Evolutionary conservation across 2,888 invertebrate genomes (phyloP).

Genomic region (Drepana falcataria): DNA sequence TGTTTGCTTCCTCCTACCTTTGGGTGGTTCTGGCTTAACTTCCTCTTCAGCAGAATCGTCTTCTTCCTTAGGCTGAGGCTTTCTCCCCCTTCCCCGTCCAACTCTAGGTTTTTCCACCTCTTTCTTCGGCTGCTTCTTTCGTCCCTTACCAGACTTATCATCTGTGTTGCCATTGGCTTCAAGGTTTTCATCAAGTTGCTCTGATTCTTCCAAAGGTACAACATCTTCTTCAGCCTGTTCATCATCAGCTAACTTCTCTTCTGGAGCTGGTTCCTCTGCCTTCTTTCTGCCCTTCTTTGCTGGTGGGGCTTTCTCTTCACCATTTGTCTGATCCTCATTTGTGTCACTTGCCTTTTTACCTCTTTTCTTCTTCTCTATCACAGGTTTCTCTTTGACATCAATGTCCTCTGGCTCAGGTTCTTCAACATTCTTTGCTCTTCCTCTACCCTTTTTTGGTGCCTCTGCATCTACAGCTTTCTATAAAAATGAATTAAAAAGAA

Average conservation of each 20-base stretch:
- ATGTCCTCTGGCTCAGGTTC: constrained; percentile 32
- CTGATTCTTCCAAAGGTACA: constrained; percentile 31
- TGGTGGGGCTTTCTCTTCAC: constrained; percentile 44
- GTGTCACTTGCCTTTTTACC: constrained; percentile 48
- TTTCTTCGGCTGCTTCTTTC: constrained; percentile 57
- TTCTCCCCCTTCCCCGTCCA: constrained; percentile 51
- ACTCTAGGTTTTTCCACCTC: constrained; percentile 47
- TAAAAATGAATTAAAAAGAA: constrained; percentile 15
- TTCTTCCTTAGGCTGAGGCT: constrained; percentile 42
- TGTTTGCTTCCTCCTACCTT: constrained; percentile 29
- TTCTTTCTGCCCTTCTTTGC: constrained; percentile 61
- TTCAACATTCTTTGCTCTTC: constrained; percentile 50
- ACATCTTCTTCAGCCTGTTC: constrained; percentile 46
- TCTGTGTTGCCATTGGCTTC: constrained; percentile 49
- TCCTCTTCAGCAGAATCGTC: constrained; percentile 38
- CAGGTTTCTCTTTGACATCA: constrained; percentile 25
- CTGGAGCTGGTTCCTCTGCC: constrained; percentile 31
- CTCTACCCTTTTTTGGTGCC: constrained; percentile 57
- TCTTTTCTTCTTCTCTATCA: constrained; percentile 41
- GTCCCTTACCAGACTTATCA: constrained; percentile 40
- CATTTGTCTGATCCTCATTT: constrained; percentile 26
- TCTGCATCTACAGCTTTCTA: constrained; percentile 63
- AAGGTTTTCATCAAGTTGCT: constrained; percentile 35
- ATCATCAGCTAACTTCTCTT: constrained; percentile 41
- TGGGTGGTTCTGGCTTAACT: constrained; percentile 33